phyloP scores from a whole-genome alignment of 2,888 invertebrate genomes.

The Julus scanicus region DNA sequence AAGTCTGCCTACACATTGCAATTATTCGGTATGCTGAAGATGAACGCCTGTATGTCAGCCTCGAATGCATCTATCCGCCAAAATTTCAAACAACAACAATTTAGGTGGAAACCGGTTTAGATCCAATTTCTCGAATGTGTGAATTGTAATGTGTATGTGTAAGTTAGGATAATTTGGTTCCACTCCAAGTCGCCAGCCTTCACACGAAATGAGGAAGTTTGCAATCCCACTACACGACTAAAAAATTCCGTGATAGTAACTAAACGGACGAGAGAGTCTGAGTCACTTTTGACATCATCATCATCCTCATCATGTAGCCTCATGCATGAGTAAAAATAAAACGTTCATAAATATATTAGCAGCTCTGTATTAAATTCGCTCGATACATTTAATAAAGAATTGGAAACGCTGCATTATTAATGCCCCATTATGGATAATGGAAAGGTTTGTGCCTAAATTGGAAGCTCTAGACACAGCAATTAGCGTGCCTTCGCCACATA shows the following conservation, averaged over 20 bases:
- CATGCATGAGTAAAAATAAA: neutral
- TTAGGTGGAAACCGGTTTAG: slow-evolving; percentile 10
- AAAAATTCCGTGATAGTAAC: neutral
- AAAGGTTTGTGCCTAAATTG: neutral
- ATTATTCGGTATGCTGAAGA: neutral
- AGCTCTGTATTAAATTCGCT: neutral
- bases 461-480: neutral
- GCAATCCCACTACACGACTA: neutral
- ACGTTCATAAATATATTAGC: neutral
- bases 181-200: neutral
- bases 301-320: neutral
- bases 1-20: neutral
- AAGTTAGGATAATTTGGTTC: neutral
- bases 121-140: neutral
- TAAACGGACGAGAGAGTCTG: slow-evolving; percentile 13
- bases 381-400: neutral
- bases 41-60: neutral
- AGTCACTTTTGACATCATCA: slow-evolving; percentile 17
- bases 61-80: neutral
- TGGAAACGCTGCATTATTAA: neutral
- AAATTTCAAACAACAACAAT: neutral
- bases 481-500: neutral
- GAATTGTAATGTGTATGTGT: neutral
- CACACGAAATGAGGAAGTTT: slow-evolving; percentile 3
- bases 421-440: neutral